phyloP scores from a whole-genome alignment of 2,113 vertebrate species.

The Gorsachius goisagi region DNA sequence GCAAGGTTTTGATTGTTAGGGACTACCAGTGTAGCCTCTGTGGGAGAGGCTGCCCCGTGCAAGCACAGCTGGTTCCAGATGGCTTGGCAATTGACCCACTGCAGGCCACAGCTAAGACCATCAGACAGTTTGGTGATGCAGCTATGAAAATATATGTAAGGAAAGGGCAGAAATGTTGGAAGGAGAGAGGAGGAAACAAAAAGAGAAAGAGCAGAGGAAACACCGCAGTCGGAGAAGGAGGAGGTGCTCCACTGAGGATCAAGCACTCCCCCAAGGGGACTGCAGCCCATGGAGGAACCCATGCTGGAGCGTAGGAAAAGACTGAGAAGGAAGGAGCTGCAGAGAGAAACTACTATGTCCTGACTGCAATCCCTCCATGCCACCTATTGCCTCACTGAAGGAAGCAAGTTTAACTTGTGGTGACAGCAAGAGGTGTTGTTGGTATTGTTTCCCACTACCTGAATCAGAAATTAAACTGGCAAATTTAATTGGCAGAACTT shows the following conservation, averaged over 20 bases:
- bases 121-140: background rate
- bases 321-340: background rate
- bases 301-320: fast-evolving
- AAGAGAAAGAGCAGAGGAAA: background rate
- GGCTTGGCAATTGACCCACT: background rate
- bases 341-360: background rate
- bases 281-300: background rate
- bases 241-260: fast-evolving
- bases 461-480: background rate
- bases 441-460: background rate
- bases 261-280: background rate
- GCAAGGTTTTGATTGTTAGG: background rate
- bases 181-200: background rate
- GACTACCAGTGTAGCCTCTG: background rate
- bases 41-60: background rate
- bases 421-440: background rate
- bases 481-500: background rate
- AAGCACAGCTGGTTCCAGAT: background rate
- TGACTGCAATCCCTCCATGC: background rate
- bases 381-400: background rate
- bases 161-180: background rate
- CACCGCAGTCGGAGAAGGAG: fast-evolving
- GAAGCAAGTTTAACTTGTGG: background rate
- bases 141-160: background rate
- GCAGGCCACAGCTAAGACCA: background rate